A percentile compares a stretch with the other conserved stretches of the same genome.
Evolutionary conservation across 2,888 invertebrate species (phyloP).

Genomic region (Hesperia comma): DNA sequence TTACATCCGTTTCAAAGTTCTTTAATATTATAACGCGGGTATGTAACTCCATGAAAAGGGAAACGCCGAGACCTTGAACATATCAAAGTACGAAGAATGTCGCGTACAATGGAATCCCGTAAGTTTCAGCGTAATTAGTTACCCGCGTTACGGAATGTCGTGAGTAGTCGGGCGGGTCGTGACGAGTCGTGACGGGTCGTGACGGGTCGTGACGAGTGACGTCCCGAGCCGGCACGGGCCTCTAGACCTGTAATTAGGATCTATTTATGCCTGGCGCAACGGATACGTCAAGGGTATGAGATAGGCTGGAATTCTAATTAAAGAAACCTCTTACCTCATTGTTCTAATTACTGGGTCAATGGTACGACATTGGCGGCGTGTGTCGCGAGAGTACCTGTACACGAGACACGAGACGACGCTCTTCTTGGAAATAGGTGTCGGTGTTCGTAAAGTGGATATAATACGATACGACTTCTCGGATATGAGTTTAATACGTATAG

Average conservation of each 20-base stretch:
- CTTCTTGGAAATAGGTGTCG: not conserved
- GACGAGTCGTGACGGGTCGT: constrained; percentile 2
- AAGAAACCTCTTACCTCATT: constrained; percentile 11
- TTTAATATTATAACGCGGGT: not conserved
- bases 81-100: constrained; percentile 11
- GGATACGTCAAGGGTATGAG: constrained; percentile 27
- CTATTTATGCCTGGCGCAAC: constrained; percentile 23
- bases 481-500: no score
- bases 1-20: no score
- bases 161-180: constrained; percentile 33
- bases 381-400: not conserved
- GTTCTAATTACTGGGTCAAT: constrained; percentile 11
- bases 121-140: constrained; percentile 37
- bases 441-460: not conserved
- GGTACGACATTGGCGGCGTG: not conserved
- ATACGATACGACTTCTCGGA: not conserved
- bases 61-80: constrained; percentile 5
- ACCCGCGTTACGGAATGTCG: constrained; percentile 38
- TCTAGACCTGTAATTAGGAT: constrained; percentile 40
- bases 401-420: not conserved
- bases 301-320: not conserved
- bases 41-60: not conserved
- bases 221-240: constrained; percentile 42
- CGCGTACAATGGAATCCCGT: constrained; percentile 10
- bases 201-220: constrained; percentile 19